Evolutionary conservation across 2,113 vertebrate species (phyloP).

Genomic region (Leucoraja erinaceus): DNA sequence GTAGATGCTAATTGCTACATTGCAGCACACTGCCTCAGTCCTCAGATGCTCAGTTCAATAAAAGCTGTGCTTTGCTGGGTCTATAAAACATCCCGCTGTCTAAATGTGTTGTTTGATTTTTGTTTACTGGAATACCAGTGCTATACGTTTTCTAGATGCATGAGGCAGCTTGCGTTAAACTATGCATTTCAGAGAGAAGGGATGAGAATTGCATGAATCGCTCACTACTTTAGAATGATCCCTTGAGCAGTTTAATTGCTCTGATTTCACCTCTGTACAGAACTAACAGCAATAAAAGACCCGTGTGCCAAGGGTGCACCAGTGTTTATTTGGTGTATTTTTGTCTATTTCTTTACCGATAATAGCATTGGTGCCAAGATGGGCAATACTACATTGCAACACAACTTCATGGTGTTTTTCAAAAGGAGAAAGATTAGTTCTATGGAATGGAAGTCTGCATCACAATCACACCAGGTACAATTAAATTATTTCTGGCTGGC

Average conservation of each 20-base stretch:
- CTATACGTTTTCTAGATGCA: constrained; percentile 35
- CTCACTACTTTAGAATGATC: constrained; percentile 32
- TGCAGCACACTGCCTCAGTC: constrained; percentile 3
- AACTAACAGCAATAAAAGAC: constrained; percentile 37
- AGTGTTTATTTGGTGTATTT: background rate
- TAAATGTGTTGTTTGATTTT: constrained; percentile 27
- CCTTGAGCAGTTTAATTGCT: constrained; percentile 30
- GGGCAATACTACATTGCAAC: too few species aligned
- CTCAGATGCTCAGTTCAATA: background rate
- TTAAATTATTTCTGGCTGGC: background rate
- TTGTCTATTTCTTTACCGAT: background rate
- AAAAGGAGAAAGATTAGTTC: background rate
- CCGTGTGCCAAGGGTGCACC: constrained; percentile 25
- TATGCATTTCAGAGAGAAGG: constrained; percentile 38
- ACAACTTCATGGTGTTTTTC: background rate
- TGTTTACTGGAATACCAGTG: constrained; percentile 32
- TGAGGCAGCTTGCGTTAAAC: constrained; percentile 38
- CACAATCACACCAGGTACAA: background rate
- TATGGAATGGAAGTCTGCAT: background rate
- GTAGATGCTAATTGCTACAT: background rate
- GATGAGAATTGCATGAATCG: constrained; percentile 33
- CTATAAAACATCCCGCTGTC: constrained; percentile 26
- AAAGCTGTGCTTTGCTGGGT: background rate
- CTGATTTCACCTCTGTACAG: constrained; percentile 36
- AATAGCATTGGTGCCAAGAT: too few species aligned